Percentiles rank a stretch among this genome's conserved stretches.
These are phyloP conservation scores for Heliothis peltigera DNA, from an alignment of 2,888 invertebrate genomes.

Conservation along the genomic window DNA sequence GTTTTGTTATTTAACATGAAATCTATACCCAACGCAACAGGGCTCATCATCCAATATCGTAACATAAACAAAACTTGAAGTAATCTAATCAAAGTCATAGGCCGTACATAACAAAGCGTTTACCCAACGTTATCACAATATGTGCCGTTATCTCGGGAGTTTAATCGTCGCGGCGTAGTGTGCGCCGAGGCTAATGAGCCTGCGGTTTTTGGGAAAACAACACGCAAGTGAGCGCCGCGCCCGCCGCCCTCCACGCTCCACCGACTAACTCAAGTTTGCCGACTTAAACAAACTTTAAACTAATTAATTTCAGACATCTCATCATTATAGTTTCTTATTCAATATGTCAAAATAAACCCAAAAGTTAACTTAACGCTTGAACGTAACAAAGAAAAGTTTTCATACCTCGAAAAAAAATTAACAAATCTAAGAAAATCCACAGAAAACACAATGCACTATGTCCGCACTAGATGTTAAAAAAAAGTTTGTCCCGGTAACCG, in stretches of 20 bases:
- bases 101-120: slow-evolving; percentile 69
- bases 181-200: slow-evolving; percentile 87
- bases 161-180: slow-evolving; percentile 84
- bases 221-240: slow-evolving; percentile 74
- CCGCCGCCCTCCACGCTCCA: slow-evolving; percentile 65
- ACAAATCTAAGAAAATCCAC: slow-evolving; percentile 60
- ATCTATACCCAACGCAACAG: slow-evolving; percentile 41
- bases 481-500: slow-evolving; percentile 82
- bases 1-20: slow-evolving; percentile 3
- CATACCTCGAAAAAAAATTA: slow-evolving; percentile 54
- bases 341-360: slow-evolving; percentile 8
- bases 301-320: slow-evolving; percentile 76
- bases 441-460: slow-evolving; percentile 72
- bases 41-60: slow-evolving; percentile 34
- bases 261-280: slow-evolving; percentile 71
- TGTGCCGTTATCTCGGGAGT: slow-evolving; percentile 81
- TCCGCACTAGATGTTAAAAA: slow-evolving; percentile 74
- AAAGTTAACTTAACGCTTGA: slow-evolving; percentile 16
- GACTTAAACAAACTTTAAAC: slow-evolving; percentile 81
- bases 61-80: slow-evolving; percentile 74
- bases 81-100: slow-evolving; percentile 74
- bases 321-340: slow-evolving; percentile 48
- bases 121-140: slow-evolving; percentile 78
- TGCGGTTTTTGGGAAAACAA: slow-evolving; percentile 86
- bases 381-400: slow-evolving; percentile 39